A percentile compares a stretch with the other conserved stretches of the same genome.
Evolutionary conservation across 2,888 invertebrate species (phyloP).

Genomic region (Anthoptus insignis): DNA sequence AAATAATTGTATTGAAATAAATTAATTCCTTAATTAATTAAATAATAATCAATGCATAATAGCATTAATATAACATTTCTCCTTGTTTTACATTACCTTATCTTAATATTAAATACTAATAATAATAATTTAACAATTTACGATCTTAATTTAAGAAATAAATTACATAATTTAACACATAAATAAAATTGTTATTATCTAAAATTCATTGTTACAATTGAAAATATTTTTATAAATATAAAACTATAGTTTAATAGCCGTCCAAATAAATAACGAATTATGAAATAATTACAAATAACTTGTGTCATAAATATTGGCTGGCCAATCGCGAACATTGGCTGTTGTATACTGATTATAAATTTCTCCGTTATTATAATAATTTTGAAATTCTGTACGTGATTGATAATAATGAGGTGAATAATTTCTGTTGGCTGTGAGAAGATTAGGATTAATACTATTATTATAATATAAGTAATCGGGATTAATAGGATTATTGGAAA

Average conservation of each 20-base stretch:
- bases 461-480: constrained; percentile 11
- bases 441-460: background rate
- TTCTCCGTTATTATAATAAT: constrained; percentile 9
- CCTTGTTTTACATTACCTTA: too few species aligned
- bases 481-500: background rate
- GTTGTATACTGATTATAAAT: background rate
- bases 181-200: too few species aligned
- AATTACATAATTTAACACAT: too few species aligned
- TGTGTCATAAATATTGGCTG: constrained; percentile 45
- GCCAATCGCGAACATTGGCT: constrained; percentile 43
- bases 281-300: constrained; percentile 45
- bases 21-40: too few species aligned
- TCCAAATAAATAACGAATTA: constrained; percentile 6
- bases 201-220: too few species aligned
- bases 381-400: background rate
- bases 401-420: constrained; percentile 5
- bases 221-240: too few species aligned
- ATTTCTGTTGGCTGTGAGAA: background rate
- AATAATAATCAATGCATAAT: too few species aligned
- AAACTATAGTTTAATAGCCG: background rate
- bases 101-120: too few species aligned
- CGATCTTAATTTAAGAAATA: too few species aligned
- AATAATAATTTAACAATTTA: too few species aligned
- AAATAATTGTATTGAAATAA: too few species aligned
- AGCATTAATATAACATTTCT: too few species aligned